Percentiles rank a stretch among this genome's conserved stretches.
Conservation (phyloP, 2,113 vertebrate genomes). For the Nestor notabilis region DNA sequence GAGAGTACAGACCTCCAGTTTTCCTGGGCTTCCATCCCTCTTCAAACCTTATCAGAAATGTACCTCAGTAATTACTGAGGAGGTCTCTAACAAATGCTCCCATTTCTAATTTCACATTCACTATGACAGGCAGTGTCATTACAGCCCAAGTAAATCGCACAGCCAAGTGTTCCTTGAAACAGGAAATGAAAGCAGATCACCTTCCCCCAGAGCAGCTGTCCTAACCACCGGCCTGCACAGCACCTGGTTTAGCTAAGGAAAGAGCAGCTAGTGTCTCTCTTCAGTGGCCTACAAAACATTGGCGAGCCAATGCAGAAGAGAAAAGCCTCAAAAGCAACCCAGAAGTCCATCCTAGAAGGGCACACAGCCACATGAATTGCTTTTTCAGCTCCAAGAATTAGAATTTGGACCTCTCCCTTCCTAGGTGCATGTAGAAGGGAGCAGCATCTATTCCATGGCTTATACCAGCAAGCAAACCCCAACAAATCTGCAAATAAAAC, state of each 20-base stretch:
- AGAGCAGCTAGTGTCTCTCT: background rate
- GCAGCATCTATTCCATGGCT: background rate
- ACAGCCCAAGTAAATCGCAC: background rate
- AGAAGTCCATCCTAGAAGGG: background rate
- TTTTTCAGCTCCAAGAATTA: background rate
- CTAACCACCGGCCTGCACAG: background rate
- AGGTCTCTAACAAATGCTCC: background rate
- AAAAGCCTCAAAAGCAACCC: background rate
- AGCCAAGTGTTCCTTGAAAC: background rate
- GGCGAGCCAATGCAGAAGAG: background rate
- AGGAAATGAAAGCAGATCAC: constrained; percentile 15
- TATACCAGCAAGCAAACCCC: background rate
- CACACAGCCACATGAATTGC: background rate
- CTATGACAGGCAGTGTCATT: background rate
- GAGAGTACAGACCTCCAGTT: background rate
- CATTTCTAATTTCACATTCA: background rate
- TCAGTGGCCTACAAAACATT: background rate
- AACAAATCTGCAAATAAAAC: background rate
- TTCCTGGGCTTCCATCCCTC: background rate
- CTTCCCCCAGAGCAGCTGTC: background rate
- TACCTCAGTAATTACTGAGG: background rate
- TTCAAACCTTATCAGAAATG: background rate
- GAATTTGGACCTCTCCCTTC: background rate
- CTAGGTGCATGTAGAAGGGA: rapidly evolving
- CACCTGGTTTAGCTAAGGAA: background rate